Percentiles rank a stretch among this genome's conserved stretches.
Evolutionary conservation across 2,113 vertebrate species (phyloP).

Genomic region (Penelope pileata): DNA sequence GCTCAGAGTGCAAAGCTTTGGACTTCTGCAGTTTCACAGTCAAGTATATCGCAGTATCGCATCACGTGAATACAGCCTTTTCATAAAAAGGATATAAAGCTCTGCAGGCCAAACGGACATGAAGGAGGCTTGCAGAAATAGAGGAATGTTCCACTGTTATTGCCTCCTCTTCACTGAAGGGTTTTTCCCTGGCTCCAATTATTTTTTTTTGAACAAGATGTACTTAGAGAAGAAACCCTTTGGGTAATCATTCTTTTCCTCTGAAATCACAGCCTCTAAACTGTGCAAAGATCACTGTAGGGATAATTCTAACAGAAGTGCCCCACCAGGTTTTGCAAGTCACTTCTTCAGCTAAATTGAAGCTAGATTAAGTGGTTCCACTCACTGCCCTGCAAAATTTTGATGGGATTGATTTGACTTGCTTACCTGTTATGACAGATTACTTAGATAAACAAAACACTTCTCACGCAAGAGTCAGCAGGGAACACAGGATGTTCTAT

Average conservation of each 20-base stretch:
- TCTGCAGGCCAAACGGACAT: not conserved
- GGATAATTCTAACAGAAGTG: not conserved
- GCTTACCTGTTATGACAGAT: not conserved
- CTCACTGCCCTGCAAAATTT: not conserved
- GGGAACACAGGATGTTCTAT: not conserved
- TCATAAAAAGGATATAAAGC: not conserved
- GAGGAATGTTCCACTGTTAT: not conserved
- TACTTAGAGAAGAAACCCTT: not conserved
- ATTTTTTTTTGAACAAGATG: not conserved
- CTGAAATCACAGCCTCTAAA: conserved; percentile 13
- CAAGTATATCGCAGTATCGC: not conserved
- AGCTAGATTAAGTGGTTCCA: not conserved
- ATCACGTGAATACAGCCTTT: not conserved
- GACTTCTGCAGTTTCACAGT: not conserved
- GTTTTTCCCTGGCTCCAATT: not conserved
- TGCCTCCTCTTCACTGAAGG: not conserved
- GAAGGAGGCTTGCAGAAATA: not conserved
- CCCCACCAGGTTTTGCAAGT: not conserved
- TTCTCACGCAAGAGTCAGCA: not conserved
- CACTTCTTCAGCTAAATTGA: not conserved
- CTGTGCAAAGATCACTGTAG: not conserved
- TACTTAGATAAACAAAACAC: not conserved
- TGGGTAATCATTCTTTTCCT: not conserved
- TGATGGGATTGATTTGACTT: not conserved
- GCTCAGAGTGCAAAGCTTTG: not conserved